These are phyloP conservation scores for Rotaria sp. DNA, from an alignment of 2,888 invertebrate species.

Conservation along the genomic window DNA sequence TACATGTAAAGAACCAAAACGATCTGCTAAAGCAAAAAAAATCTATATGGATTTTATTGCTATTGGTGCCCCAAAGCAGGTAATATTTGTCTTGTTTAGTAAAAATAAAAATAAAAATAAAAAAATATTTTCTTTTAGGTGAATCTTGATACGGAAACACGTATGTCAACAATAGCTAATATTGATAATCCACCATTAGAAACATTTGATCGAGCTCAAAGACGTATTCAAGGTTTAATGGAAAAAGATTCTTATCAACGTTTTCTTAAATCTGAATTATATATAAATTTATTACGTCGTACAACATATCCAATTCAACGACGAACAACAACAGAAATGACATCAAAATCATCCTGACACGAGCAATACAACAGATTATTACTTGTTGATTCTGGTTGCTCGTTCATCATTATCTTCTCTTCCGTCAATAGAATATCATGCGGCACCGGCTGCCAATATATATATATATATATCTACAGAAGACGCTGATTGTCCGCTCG, in stretches of 20 bases:
- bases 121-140: conserved; percentile 50
- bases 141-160: conserved; percentile 59
- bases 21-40: conserved; percentile 56
- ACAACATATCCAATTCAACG: not conserved
- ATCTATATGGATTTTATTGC: conserved; percentile 60
- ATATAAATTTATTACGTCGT: conserved; percentile 49
- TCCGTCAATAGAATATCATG: not conserved
- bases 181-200: conserved; percentile 55
- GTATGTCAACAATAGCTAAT: conserved; percentile 52
- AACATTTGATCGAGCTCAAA: conserved; percentile 59
- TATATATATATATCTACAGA: too few species aligned
- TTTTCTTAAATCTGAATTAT: conserved; percentile 60
- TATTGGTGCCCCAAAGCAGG: conserved; percentile 59
- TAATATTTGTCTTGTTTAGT: conserved; percentile 43
- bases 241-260: conserved; percentile 60
- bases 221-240: conserved; percentile 59
- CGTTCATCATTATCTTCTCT: not conserved
- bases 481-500: not conserved
- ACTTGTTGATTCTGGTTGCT: not conserved
- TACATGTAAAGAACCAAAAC: conserved; percentile 47
- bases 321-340: not conserved
- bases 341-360: not conserved
- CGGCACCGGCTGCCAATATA: not conserved
- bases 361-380: too few species aligned
- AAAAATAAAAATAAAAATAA: too few species aligned